phyloP scores from a whole-genome alignment of 2,888 invertebrate genomes.

The Tetranychus truncatus region DNA sequence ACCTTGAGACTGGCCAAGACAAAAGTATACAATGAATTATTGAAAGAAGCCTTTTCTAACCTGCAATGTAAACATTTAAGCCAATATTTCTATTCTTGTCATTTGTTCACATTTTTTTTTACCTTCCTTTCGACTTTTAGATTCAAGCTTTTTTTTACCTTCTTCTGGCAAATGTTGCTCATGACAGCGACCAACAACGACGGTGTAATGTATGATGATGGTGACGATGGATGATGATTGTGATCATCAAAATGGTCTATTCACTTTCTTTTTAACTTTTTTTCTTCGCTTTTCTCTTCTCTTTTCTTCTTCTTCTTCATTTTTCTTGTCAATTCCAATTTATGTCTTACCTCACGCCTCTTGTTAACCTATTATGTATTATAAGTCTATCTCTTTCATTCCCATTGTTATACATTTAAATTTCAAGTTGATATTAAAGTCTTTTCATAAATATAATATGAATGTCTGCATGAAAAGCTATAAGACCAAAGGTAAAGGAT shows the following conservation, averaged over 20 bases:
- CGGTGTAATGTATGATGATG: not conserved
- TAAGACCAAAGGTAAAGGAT: not conserved
- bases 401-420: not conserved
- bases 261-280: not conserved
- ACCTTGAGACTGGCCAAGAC: not conserved
- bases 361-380: not conserved
- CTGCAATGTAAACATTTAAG: not conserved
- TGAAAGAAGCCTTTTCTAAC: not conserved
- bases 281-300: not conserved
- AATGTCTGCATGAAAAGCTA: too few relatives aligned
- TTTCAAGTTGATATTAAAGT: not conserved
- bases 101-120: not conserved
- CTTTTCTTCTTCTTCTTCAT: not conserved
- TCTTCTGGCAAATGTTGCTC: not conserved
- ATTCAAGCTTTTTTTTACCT: too few relatives aligned
- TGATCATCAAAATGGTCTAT: not conserved
- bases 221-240: not conserved
- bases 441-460: not conserved
- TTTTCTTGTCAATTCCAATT: not conserved
- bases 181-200: not conserved
- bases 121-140: not conserved
- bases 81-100: not conserved
- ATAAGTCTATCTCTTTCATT: not conserved
- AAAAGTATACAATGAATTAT: not conserved
- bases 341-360: conserved; percentile 1